A percentile compares a stretch with the other conserved stretches of the same genome.
phyloP scores from a whole-genome alignment of 2,888 invertebrate genomes.

The Pachydiplax longipennis region DNA sequence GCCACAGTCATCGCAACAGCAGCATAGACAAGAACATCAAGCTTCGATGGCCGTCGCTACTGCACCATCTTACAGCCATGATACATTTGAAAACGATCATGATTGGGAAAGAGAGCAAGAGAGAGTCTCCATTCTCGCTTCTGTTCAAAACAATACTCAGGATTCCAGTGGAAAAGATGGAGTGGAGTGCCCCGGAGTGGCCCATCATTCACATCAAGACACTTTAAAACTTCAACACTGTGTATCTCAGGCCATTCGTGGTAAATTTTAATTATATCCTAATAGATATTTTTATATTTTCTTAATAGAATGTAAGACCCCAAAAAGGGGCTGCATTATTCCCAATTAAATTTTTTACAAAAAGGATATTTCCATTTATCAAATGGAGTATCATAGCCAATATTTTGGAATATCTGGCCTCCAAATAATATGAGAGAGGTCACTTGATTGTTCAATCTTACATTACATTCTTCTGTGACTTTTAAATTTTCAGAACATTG shows the following conservation, averaged over 20 bases:
- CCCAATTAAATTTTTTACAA: no score
- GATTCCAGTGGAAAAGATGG: neutral
- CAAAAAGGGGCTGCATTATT: no score
- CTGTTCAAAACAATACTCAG: constrained; percentile 41
- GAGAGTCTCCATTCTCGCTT: constrained; percentile 15
- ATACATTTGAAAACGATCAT: constrained; percentile 20
- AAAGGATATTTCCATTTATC: no score
- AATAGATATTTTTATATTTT: no score
- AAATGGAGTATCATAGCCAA: no score
- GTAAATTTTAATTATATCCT: neutral
- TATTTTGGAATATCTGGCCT: no score
- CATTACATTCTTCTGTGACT: no score
- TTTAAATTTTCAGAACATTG: no score
- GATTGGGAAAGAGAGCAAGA: constrained; percentile 39
- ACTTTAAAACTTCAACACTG: constrained; percentile 6
- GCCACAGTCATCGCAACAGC: constrained; percentile 33
- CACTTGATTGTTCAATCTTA: no score
- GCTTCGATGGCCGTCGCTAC: neutral
- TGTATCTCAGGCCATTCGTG: constrained; percentile 16
- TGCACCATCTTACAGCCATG: neutral
- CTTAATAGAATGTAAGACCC: no score
- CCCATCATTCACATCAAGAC: constrained; percentile 11
- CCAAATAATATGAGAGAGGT: no score
- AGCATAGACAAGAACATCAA: constrained; percentile 14
- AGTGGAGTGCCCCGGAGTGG: neutral